These are phyloP conservation scores for Lagopus muta DNA, from an alignment of 2,113 vertebrate species.

Conservation along the genomic window DNA sequence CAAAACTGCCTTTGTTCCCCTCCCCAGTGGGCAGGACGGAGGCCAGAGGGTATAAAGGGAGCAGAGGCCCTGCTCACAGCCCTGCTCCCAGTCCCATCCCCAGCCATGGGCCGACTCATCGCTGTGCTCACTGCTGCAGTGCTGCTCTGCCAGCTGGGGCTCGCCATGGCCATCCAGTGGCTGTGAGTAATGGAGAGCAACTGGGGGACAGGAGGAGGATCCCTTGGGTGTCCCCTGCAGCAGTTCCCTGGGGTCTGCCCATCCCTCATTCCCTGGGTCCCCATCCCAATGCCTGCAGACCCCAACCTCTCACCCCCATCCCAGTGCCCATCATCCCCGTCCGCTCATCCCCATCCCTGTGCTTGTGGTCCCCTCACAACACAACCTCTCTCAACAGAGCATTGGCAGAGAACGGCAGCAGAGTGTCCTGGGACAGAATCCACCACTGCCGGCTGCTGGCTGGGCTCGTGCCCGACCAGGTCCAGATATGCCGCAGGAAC, in stretches of 20 bases:
- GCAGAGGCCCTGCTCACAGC: not conserved
- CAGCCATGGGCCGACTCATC: not conserved
- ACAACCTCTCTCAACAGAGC: constrained; percentile 52
- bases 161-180: constrained; percentile 74
- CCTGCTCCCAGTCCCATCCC: not conserved
- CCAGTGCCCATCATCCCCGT: not conserved
- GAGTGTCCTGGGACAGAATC: constrained; percentile 77
- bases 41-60: not conserved
- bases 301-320: not conserved
- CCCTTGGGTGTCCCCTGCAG: not conserved
- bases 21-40: not conserved
- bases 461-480: constrained; percentile 70
- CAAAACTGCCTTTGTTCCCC: constrained; percentile 45
- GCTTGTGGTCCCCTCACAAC: not conserved
- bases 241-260: no score
- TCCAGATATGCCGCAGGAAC: constrained; percentile 79
- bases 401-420: constrained; percentile 60
- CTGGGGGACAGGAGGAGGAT: no score
- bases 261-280: not conserved
- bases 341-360: rapidly evolving
- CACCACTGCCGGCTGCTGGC: constrained; percentile 76
- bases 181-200: constrained; percentile 71
- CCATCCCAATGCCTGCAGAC: no score
- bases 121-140: not conserved
- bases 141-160: constrained; percentile 35